phyloP scores from a whole-genome alignment of 2,113 vertebrate species.

The Daubentonia madagascariensis region DNA sequence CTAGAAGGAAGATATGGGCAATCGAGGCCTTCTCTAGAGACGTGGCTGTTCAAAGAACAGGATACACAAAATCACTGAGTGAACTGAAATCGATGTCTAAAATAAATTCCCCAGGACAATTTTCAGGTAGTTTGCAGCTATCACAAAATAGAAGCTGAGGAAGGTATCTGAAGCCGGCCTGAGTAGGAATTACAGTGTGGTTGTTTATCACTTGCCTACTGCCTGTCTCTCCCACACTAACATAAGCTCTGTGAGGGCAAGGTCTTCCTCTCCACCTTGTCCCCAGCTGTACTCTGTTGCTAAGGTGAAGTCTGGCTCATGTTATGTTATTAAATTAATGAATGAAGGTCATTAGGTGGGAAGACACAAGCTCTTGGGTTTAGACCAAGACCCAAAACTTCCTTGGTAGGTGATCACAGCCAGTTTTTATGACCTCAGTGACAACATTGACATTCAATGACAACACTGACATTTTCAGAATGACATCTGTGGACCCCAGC shows the following conservation, averaged over 20 bases:
- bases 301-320: not conserved
- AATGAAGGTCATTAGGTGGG: not conserved
- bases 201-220: too few relatives aligned
- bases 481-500: not conserved
- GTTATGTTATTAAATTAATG: not conserved
- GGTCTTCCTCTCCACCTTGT: rapidly evolving
- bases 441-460: not conserved
- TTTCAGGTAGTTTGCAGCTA: conserved; percentile 47
- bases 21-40: conserved; percentile 73
- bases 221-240: too few relatives aligned
- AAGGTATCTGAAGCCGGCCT: not conserved
- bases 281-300: too few relatives aligned
- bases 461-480: not conserved
- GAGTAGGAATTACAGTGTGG: not conserved
- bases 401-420: not conserved
- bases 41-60: conserved; percentile 75
- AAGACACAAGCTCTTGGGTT: not conserved
- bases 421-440: not conserved
- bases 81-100: conserved; percentile 70
- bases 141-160: conserved; percentile 40
- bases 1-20: conserved; percentile 48
- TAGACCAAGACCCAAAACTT: not conserved
- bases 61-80: conserved; percentile 71
- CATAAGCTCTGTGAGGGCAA: not conserved
- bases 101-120: conserved; percentile 66